Percentiles rank a stretch among this genome's conserved stretches.
Conservation (phyloP, 2,888 invertebrate species). For the Leptinotarsa rubiginosa region DNA sequence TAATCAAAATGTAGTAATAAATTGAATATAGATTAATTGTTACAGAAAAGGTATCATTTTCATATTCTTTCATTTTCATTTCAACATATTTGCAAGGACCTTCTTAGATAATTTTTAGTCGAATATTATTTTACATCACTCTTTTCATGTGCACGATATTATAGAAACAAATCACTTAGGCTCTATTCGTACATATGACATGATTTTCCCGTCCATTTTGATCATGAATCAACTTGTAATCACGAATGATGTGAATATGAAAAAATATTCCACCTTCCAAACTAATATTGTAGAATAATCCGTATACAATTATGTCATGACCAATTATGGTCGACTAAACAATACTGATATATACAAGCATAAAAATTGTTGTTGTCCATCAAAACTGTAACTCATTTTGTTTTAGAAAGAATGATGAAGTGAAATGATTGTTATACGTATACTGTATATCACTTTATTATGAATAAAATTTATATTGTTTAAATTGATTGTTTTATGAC, state of each 20-base stretch:
- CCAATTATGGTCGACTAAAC: not conserved
- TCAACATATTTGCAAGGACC: too few relatives aligned
- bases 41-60: slow-evolving; percentile 4
- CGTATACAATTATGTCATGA: slow-evolving; percentile 5
- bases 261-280: slow-evolving; percentile 23
- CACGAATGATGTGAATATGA: slow-evolving; percentile 21
- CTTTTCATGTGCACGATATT: not conserved
- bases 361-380: slow-evolving; percentile 46
- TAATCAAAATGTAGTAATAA: slow-evolving; percentile 31
- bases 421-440: slow-evolving; percentile 49
- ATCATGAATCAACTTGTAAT: slow-evolving; percentile 34
- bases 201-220: slow-evolving; percentile 49
- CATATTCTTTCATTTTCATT: not conserved
- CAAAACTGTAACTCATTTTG: slow-evolving; percentile 42
- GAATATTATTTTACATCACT: too few relatives aligned
- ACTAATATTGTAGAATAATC: slow-evolving; percentile 30
- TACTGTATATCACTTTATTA: slow-evolving; percentile 55
- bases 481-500: slow-evolving; percentile 17
- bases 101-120: too few relatives aligned
- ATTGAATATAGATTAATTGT: not conserved
- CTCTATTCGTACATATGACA: not conserved
- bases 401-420: slow-evolving; percentile 44
- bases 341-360: slow-evolving; percentile 31
- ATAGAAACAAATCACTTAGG: slow-evolving; percentile 9
- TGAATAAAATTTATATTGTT: slow-evolving; percentile 54